Evolutionary conservation across 2,113 vertebrate genomes (phyloP), one percentile per base, ranked within the genome.

Genomic region (Pterocles burchelli): DNA sequence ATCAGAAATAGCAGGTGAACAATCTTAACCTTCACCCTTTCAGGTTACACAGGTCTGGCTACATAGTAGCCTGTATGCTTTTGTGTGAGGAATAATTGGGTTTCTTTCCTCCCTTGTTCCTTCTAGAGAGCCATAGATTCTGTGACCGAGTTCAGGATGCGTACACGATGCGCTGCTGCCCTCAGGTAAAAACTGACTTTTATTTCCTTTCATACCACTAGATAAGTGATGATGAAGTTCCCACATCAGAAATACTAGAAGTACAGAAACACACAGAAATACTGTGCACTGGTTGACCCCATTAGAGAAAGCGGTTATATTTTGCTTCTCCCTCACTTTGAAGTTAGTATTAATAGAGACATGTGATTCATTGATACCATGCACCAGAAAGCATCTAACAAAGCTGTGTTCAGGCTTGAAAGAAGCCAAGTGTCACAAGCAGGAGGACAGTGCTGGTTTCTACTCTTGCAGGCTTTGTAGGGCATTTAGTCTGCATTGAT

Each of bases 101-200:
- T 41, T 48, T 18, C 62, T 66, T 51, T 49, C 67, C 29, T 59
- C 25, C 51, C 62, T 62, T 61, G 3, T 81, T 59, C 85, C 97
- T 96, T 93, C 45, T 96, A 99, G 99, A 99, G 96, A 99, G 99
- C 80, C 99, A 99, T 41, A 98, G 99, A 88, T 99, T 99, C 97
- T 99, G 99, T 91, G 99, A 99, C 88, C 95, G 98, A 70, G 99
- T 99, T 77, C 99, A 99, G 97, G 99, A 99, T 2, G 99, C 99
- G 0, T 99, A 99, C 77, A 99, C 99, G 18, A 97, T 99, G 98
- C 98, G 99, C 57, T 99, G 99, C 95, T 99, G 99, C 95, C 99
- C 99, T 89, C 99, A 99, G 99, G 99, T 99, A 98, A 97, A 78
- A 51, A n/a, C 12, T 65, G 19, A 20, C 48, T 76, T 80, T 74